These are phyloP conservation scores for Eciton burchellii DNA, from an alignment of 1,140 invertebrate species.

Conservation along the genomic window DNA sequence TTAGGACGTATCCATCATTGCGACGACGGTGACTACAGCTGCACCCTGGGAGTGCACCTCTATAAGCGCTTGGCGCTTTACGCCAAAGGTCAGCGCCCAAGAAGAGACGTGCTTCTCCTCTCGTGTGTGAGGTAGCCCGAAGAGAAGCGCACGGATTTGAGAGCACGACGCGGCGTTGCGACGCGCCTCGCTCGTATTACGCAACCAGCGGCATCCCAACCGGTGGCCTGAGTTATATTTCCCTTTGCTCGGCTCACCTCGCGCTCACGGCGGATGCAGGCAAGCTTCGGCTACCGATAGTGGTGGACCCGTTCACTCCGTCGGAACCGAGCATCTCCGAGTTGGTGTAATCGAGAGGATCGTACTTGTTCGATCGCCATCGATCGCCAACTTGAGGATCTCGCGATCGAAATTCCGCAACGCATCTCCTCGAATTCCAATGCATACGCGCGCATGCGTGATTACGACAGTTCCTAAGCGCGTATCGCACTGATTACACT, in stretches of 20 bases:
- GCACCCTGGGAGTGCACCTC: constrained; percentile 6
- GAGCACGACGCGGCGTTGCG: constrained; percentile 36
- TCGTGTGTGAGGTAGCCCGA: constrained; percentile 24
- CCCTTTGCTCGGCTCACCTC: constrained; percentile 49
- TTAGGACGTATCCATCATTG: no score
- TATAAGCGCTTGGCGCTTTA: neutral
- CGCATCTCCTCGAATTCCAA: constrained; percentile 57
- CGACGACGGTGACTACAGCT: neutral
- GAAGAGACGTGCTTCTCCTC: neutral
- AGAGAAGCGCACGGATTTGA: constrained; percentile 42
- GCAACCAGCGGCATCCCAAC: constrained; percentile 41
- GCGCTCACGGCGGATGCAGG: constrained; percentile 25
- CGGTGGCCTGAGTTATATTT: constrained; percentile 72
- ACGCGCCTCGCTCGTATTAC: constrained; percentile 67
- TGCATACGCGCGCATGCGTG: neutral
- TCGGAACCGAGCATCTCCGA: constrained; percentile 15
- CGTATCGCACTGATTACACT: neutral
- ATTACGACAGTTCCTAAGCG: constrained; percentile 22
- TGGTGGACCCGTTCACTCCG: constrained; percentile 68
- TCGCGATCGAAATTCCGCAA: constrained; percentile 44
- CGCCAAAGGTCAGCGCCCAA: constrained; percentile 62
- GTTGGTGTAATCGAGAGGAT: constrained; percentile 43
- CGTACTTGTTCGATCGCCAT: constrained; percentile 3
- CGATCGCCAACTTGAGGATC: constrained; percentile 31
- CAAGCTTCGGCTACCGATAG: constrained; percentile 64